A percentile compares a stretch with the other conserved stretches of the same genome.
These are phyloP conservation scores for Eledone cirrhosa DNA, from an alignment of 2,888 invertebrate species.

Conservation along the genomic window DNA sequence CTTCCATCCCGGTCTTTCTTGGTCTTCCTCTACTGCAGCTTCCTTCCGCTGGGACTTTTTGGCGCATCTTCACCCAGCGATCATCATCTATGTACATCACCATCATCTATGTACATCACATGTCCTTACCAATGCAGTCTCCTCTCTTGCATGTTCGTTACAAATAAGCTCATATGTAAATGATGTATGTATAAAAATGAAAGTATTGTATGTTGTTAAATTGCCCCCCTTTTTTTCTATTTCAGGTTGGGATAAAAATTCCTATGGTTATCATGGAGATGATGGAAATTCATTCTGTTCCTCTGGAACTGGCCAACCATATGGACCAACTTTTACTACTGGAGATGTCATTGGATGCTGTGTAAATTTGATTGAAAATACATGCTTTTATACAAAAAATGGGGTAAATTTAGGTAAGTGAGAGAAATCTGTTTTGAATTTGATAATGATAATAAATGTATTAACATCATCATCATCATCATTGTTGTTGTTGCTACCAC, in stretches of 20 bases:
- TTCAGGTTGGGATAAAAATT: conserved; percentile 97
- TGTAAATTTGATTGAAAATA: conserved; percentile 95
- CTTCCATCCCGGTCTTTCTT: too few species aligned
- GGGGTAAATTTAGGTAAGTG: conserved; percentile 82
- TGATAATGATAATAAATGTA: background rate
- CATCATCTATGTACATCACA: too few species aligned
- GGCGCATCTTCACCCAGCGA: too few species aligned
- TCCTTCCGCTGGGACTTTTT: too few species aligned
- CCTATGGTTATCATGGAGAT: conserved; percentile 99
- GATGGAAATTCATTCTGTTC: conserved; percentile 99
- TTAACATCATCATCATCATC: background rate
- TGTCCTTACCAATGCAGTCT: too few species aligned
- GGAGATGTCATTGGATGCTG: conserved; percentile 99
- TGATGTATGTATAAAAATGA: too few species aligned
- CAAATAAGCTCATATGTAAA: too few species aligned
- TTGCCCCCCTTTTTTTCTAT: background rate
- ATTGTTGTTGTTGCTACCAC: background rate
- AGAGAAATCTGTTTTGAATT: background rate
- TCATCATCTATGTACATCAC: too few species aligned
- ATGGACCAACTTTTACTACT: conserved; percentile 98
- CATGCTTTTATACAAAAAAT: conserved; percentile 99
- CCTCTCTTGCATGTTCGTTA: too few species aligned
- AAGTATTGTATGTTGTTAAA: background rate
- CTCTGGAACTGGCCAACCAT: conserved; percentile 95
- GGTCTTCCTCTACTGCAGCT: too few species aligned